Evolutionary conservation across 1,140 invertebrate species (phyloP), one percentile per base, ranked within the genome.

Genomic region (Lordiphosa stackelbergi): DNA sequence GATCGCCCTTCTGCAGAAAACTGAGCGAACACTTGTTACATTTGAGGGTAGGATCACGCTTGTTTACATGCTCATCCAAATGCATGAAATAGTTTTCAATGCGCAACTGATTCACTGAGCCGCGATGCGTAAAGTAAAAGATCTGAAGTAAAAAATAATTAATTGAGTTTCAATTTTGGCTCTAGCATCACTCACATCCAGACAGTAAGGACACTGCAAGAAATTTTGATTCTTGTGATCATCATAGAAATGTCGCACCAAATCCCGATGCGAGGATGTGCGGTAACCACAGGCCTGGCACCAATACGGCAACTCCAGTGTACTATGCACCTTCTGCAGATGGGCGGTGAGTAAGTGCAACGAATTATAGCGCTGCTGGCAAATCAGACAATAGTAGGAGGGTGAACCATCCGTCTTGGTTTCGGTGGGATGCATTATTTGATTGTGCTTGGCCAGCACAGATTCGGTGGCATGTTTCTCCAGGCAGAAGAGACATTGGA

Each of bases 221-320:
- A 90, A 90, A 37, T 90, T 90, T 3, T 90, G 89, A 54, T 90
- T 90, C 22, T 90, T 88, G 75, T 95, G 94, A 24, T 88, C 73
- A 37, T 90, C 86, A 69, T 92, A 92, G 79, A 91, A 94, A 88
- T 96, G 95, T 75, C 94, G 91, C 41, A 94, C 90, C 13, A 91
- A 88, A 62, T 92, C 90, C 58, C 92, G 92, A 84, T 95, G 94
- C 54, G 93, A 92, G 6, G 94, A 95, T 10, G 92, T 91, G 36
- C 93, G 90, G 87, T 93, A 95, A 43, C 89, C 88, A 72, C 95
- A 96, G 22, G 90, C 90, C 19, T 91, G 91, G 83, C 95, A 96
- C 35, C 89, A 88, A 85, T 96, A 96, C 1, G 95, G 95, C 87
- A 95, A 90, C 86, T 96, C 95, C 4, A 91, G 89, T 16, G 92